Evolutionary conservation across 2,888 invertebrate genomes (phyloP).

Genomic region (Chrysolina americana): DNA sequence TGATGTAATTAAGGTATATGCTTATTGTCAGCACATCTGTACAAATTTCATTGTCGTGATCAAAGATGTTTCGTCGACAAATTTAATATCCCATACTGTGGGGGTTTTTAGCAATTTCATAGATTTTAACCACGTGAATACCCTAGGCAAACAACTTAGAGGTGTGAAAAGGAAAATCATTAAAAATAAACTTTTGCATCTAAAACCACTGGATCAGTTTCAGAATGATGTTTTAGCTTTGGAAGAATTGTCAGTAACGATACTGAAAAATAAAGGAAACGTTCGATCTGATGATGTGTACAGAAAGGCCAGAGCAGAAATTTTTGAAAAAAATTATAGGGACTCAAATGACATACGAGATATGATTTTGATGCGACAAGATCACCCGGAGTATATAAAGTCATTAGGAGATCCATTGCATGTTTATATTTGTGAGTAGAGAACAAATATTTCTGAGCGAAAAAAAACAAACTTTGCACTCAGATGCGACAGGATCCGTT

Average conservation of each 20-base stretch:
- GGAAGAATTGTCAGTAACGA: not conserved
- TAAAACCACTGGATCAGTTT: constrained; percentile 21
- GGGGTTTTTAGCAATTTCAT: constrained; percentile 28
- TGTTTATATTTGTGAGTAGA: constrained; percentile 45
- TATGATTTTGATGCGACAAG: constrained; percentile 37
- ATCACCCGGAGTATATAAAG: constrained; percentile 48
- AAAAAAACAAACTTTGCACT: constrained; percentile 29
- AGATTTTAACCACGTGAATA: constrained; percentile 24
- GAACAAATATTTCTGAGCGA: constrained; percentile 34
- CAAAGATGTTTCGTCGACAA: not conserved
- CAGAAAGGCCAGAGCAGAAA: constrained; percentile 45
- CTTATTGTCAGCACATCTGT: too few relatives aligned
- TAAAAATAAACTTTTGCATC: constrained; percentile 26
- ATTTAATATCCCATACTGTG: constrained; percentile 7
- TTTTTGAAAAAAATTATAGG: constrained; percentile 26
- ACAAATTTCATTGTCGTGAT: too few relatives aligned
- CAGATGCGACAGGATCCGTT: constrained; percentile 49
- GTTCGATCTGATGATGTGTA: constrained; percentile 41
- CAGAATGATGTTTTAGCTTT: constrained; percentile 1
- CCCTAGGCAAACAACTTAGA: constrained; percentile 19
- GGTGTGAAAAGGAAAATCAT: constrained; percentile 29
- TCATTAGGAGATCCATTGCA: constrained; percentile 45
- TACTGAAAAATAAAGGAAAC: constrained; percentile 30
- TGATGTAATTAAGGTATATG: too few relatives aligned
- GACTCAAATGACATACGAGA: constrained; percentile 35